phyloP scores from a whole-genome alignment of 1,140 invertebrate species.

The Oppia nitens region DNA sequence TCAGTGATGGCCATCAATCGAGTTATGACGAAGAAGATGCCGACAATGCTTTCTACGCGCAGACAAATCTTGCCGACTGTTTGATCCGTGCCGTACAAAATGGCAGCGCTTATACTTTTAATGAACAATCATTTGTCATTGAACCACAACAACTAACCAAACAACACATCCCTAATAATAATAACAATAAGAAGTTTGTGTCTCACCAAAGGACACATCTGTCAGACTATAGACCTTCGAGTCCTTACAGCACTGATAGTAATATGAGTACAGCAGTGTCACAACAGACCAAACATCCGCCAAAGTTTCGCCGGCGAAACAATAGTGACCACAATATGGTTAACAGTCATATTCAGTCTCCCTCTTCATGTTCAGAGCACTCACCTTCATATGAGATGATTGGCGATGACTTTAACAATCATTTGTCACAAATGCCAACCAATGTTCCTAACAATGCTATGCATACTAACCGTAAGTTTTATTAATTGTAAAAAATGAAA shows the following conservation, averaged over 20 bases:
- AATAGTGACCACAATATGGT: background rate
- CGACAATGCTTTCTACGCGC: background rate
- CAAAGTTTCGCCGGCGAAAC: background rate
- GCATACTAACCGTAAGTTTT: background rate
- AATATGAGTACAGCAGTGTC: slow-evolving; percentile 29
- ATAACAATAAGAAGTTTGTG: background rate
- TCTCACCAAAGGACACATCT: slow-evolving; percentile 21
- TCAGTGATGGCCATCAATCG: background rate
- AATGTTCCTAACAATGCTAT: background rate
- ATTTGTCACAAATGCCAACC: background rate
- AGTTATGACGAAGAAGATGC: background rate
- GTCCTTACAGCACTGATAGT: slow-evolving; percentile 34
- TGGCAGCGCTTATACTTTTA: slow-evolving; percentile 19
- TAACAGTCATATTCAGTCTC: background rate
- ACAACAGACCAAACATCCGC: background rate
- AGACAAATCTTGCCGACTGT: slow-evolving; percentile 12
- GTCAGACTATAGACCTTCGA: slow-evolving; percentile 24
- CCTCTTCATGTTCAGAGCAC: background rate
- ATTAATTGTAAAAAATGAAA: too few relatives aligned
- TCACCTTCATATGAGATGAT: background rate
- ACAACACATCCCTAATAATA: too few relatives aligned
- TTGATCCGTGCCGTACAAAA: slow-evolving; percentile 12
- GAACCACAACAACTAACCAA: background rate
- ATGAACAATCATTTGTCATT: slow-evolving; percentile 11
- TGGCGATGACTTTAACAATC: background rate